A percentile compares a stretch with the other conserved stretches of the same genome.
Conservation (phyloP, 2,797 vertebrate species). For the Catostomus latipinnis region DNA sequence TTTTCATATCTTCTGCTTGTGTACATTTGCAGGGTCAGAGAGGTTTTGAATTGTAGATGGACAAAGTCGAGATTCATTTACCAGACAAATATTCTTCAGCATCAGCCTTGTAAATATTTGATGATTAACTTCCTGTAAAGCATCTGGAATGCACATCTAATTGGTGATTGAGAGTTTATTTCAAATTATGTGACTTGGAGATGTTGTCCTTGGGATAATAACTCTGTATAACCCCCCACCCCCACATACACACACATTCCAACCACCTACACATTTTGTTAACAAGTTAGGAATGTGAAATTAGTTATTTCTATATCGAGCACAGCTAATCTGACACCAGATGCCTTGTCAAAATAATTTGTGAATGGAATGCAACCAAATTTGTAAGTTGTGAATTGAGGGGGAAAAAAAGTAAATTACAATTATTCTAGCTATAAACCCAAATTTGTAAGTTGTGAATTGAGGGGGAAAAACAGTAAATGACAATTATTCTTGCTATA, state of each 20-base stretch:
- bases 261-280: constrained; percentile 46
- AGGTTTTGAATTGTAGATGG: constrained; percentile 1
- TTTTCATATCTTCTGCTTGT: constrained; percentile 45
- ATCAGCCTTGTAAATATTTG: constrained; percentile 38
- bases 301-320: constrained; percentile 42
- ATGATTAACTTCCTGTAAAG: constrained; percentile 35
- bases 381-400: constrained; percentile 20
- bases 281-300: constrained; percentile 54
- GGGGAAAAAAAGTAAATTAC: not conserved
- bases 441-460: no score
- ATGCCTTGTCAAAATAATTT: constrained; percentile 47
- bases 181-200: constrained; percentile 25
- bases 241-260: constrained; percentile 27
- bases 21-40: constrained; percentile 11
- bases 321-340: constrained; percentile 41
- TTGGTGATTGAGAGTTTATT: constrained; percentile 41
- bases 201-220: constrained; percentile 30
- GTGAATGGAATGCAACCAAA: constrained; percentile 28
- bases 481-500: no score
- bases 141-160: constrained; percentile 45
- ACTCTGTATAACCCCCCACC: constrained; percentile 13
- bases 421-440: no score
- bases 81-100: constrained; percentile 31
- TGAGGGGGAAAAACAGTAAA: no score
- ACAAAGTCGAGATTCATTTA: constrained; percentile 36